These are phyloP conservation scores for Carterocephalus palaemon DNA, from an alignment of 2,888 invertebrate genomes.

Conservation along the genomic window DNA sequence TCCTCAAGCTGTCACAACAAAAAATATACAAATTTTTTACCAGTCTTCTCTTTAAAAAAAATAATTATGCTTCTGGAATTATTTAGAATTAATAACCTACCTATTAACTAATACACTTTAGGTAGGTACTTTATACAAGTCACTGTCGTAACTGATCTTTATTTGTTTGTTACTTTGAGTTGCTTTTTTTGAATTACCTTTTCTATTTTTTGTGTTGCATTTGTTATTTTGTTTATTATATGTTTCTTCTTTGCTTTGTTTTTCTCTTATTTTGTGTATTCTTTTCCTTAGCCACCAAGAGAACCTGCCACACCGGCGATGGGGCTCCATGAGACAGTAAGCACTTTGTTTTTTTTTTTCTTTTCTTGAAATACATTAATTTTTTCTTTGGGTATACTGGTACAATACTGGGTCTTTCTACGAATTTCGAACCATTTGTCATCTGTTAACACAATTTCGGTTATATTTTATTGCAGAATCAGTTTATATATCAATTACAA, in stretches of 20 bases:
- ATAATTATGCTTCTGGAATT: no score
- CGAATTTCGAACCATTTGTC: no score
- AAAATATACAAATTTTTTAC: no score
- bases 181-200: conserved; percentile 27
- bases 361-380: conserved; percentile 22
- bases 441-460: no score
- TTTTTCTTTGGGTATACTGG: no score
- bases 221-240: conserved; percentile 34
- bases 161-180: conserved; percentile 27
- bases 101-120: no score
- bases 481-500: no score
- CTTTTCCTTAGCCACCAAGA: conserved; percentile 73
- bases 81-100: no score
- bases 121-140: background rate
- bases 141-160: background rate
- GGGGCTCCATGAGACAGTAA: conserved; percentile 80
- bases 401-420: no score
- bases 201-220: conserved; percentile 20
- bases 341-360: conserved; percentile 44
- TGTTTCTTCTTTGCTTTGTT: conserved; percentile 44
- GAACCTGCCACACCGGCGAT: conserved; percentile 74
- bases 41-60: no score
- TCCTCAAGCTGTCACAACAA: no score
- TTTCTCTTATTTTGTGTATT: conserved; percentile 53
- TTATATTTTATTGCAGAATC: no score